Conservation (phyloP, 1,140 invertebrate species). For the Lepidurus arcticus region DNA sequence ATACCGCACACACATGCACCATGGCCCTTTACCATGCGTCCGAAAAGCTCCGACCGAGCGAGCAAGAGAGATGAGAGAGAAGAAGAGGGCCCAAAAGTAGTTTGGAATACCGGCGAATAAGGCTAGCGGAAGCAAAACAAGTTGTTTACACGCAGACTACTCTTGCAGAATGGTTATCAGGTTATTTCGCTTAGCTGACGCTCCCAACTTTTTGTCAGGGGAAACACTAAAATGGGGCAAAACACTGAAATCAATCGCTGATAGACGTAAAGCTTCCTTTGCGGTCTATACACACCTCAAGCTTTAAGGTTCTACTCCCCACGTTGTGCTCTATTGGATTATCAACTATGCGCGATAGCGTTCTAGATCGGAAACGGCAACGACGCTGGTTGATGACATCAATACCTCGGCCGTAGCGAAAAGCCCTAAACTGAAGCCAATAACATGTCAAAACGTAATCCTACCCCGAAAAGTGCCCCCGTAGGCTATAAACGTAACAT, state of each 20-base stretch:
- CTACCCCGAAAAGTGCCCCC: not conserved
- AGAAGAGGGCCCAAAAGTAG: not conserved
- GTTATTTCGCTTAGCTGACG: conserved; percentile 9
- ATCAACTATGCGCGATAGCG: not conserved
- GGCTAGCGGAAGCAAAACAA: conserved; percentile 5
- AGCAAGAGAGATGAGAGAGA: not conserved
- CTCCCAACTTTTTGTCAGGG: not conserved
- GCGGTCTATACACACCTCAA: no score
- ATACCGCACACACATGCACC: not conserved
- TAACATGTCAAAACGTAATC: conserved; percentile 15
- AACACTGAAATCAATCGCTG: not conserved
- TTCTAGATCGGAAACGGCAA: not conserved
- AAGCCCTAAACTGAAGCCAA: conserved; percentile 2
- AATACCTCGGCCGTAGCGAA: not conserved
- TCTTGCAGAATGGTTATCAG: conserved; percentile 2
- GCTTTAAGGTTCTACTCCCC: not conserved
- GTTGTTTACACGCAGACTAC: conserved; percentile 18
- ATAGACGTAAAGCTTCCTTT: not conserved
- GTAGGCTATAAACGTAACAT: not conserved
- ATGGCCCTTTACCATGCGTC: not conserved
- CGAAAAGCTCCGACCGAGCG: not conserved
- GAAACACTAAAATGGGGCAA: not conserved
- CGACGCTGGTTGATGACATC: not conserved
- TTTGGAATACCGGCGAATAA: conserved; percentile 15
- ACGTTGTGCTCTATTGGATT: not conserved